Evolutionary conservation across 2,797 vertebrate genomes (phyloP).

Genomic region (Linurgus olivaceus): DNA sequence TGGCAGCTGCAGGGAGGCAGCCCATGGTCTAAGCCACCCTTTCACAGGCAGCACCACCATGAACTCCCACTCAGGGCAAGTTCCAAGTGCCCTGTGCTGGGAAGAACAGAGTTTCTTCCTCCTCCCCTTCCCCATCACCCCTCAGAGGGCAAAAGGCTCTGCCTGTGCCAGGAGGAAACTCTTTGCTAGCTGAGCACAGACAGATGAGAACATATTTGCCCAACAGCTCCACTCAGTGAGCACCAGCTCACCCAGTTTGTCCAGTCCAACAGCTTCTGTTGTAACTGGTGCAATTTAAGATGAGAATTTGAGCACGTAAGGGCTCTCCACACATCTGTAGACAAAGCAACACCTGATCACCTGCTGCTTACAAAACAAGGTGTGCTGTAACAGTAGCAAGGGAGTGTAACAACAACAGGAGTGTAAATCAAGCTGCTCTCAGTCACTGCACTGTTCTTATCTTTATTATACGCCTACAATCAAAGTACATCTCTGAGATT

Average conservation of each 20-base stretch:
- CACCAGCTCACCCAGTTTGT: constrained; percentile 10
- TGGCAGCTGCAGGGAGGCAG: neutral
- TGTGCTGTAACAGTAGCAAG: neutral
- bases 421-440: neutral
- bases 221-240: neutral
- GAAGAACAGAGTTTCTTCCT: neutral
- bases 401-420: neutral
- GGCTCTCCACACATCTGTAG: neutral
- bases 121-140: neutral
- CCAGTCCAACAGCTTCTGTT: constrained; percentile 23
- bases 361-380: constrained; percentile 10
- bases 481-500: neutral
- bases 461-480: neutral
- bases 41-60: neutral
- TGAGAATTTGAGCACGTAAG: neutral
- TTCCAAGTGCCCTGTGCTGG: neutral
- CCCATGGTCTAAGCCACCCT: neutral
- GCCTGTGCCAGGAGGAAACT: neutral
- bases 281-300: neutral
- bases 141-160: neutral
- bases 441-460: neutral
- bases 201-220: neutral
- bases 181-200: neutral
- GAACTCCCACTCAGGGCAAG: neutral
- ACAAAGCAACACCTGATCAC: constrained; percentile 1